A percentile compares a stretch with the other conserved stretches of the same genome.
Evolutionary conservation across 2,888 invertebrate species (phyloP).

Genomic region (Stegophylla sp.): DNA sequence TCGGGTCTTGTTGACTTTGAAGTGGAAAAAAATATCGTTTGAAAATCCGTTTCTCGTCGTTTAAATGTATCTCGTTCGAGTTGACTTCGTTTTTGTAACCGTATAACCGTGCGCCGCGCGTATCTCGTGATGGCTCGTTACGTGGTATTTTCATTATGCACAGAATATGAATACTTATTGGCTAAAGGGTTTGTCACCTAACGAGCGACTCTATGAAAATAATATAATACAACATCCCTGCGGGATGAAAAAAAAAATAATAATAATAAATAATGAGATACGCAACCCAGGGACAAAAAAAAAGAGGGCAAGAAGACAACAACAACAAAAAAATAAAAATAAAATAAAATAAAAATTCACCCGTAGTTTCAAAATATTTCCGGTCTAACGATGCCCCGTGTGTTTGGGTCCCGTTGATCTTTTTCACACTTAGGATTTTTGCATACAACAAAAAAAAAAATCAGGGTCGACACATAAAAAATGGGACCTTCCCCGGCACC

Average conservation of each 20-base stretch:
- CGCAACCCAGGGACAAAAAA: constrained; percentile 33
- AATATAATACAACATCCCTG: constrained; percentile 51
- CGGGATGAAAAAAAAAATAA: constrained; percentile 46
- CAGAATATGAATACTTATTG: constrained; percentile 48
- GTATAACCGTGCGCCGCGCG: constrained; percentile 18
- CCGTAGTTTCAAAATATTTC: constrained; percentile 59
- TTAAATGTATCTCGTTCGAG: too few relatives aligned
- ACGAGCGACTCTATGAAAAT: constrained; percentile 58
- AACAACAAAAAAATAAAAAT: constrained; percentile 46
- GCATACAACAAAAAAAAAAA: constrained; percentile 58
- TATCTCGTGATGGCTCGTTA: constrained; percentile 51
- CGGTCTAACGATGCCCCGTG: constrained; percentile 56
- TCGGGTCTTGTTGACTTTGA: too few relatives aligned
- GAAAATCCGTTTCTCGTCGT: too few relatives aligned
- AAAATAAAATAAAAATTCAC: constrained; percentile 42
- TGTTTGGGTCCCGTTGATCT: constrained; percentile 59
- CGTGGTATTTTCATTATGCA: constrained; percentile 53
- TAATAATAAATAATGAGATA: constrained; percentile 56
- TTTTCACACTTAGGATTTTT: constrained; percentile 59
- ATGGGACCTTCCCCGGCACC: constrained; percentile 45
- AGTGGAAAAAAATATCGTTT: too few relatives aligned
- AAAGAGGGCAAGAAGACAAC: constrained; percentile 57
- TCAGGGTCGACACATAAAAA: constrained; percentile 59
- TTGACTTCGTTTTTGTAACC: constrained; percentile 51
- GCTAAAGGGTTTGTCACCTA: constrained; percentile 59